A percentile compares a stretch with the other conserved stretches of the same genome.
phyloP scores from a whole-genome alignment of 2,888 invertebrate genomes.

The Tinea semifulvella region DNA sequence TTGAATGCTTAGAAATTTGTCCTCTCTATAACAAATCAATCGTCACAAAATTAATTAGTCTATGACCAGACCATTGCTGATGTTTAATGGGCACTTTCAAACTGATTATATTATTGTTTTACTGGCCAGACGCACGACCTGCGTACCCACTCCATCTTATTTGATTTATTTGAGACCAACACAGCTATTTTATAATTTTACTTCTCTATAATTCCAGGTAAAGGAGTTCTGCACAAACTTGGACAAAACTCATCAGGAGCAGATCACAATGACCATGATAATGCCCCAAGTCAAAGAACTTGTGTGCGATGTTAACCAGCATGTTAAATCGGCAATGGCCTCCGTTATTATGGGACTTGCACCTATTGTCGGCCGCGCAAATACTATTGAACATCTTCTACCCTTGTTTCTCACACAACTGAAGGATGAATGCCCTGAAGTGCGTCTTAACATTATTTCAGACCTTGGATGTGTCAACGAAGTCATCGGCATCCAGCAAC shows the following conservation, averaged over 20 bases:
- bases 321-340: slow-evolving; percentile 98
- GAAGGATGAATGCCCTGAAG: slow-evolving; percentile 99
- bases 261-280: slow-evolving; percentile 95
- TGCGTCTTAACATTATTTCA: slow-evolving; percentile 97
- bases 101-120: too few relatives aligned
- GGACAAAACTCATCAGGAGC: slow-evolving; percentile 88
- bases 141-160: too few relatives aligned
- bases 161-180: too few relatives aligned
- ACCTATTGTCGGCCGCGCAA: slow-evolving; percentile 96
- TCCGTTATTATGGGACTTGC: slow-evolving; percentile 99
- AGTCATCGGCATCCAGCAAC: slow-evolving; percentile 89
- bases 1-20: too few relatives aligned
- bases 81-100: too few relatives aligned
- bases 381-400: slow-evolving; percentile 95
- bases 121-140: too few relatives aligned
- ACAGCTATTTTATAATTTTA: too few relatives aligned
- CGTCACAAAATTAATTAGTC: too few relatives aligned
- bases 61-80: too few relatives aligned
- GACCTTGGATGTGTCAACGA: slow-evolving; percentile 99
- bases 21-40: too few relatives aligned
- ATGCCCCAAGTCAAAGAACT: slow-evolving; percentile 97
- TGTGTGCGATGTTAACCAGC: slow-evolving; percentile 97
- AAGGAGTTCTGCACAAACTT: slow-evolving; percentile 96
- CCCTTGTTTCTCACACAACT: slow-evolving; percentile 95
- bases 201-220: slow-evolving; percentile 64